phyloP scores from a whole-genome alignment of 2,888 invertebrate species.

The Perithous albicinctus region DNA sequence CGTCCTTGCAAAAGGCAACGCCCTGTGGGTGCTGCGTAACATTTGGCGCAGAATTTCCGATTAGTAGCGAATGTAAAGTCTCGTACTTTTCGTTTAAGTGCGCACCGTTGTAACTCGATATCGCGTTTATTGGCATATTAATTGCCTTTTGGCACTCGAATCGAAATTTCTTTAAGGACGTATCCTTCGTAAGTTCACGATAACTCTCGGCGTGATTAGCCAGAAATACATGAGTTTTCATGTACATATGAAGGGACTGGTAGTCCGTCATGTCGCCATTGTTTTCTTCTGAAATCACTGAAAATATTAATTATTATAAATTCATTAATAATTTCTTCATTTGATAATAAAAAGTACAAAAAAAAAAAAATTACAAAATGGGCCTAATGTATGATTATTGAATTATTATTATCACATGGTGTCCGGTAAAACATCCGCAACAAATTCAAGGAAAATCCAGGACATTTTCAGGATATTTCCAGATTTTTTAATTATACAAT shows the following conservation, averaged over 20 bases:
- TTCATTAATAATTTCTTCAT: too few species aligned
- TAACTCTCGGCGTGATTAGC: conserved; percentile 87
- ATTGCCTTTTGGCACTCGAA: conserved; percentile 95
- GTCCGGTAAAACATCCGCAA: too few species aligned
- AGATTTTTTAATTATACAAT: too few species aligned
- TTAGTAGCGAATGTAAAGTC: conserved; percentile 89
- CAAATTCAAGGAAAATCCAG: too few species aligned
- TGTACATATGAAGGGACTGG: conserved; percentile 86
- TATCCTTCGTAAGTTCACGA: conserved; percentile 87
- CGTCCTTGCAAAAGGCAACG: conserved; percentile 88
- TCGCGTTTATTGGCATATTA: conserved; percentile 94
- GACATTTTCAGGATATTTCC: too few species aligned
- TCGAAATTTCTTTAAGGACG: conserved; percentile 90
- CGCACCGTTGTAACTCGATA: conserved; percentile 90
- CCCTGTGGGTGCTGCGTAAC: conserved; percentile 92
- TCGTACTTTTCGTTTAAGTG: conserved; percentile 92
- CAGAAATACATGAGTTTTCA: conserved; percentile 87
- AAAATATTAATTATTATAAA: not conserved
- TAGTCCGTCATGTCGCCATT: conserved; percentile 78
- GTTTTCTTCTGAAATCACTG: conserved; percentile 58
- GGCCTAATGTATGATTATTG: too few species aligned
- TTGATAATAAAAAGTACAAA: too few species aligned
- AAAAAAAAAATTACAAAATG: too few species aligned
- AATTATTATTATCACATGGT: too few species aligned
- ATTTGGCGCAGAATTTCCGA: conserved; percentile 88